Percentiles rank a stretch among this genome's conserved stretches.
phyloP scores from a whole-genome alignment of 1,140 invertebrate species.

The Drosophila willistoni region DNA sequence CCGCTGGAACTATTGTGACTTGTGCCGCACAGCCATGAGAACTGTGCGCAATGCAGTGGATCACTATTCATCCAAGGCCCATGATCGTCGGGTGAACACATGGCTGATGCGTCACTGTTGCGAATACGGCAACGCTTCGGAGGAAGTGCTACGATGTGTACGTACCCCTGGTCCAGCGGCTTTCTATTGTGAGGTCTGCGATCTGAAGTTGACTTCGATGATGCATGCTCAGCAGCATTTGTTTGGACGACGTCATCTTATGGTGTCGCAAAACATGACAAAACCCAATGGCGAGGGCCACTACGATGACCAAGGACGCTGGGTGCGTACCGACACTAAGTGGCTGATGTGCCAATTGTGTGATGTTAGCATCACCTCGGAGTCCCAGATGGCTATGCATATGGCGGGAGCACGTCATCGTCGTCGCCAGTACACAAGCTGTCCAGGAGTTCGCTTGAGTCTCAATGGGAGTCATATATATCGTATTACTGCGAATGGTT shows the following conservation, averaged over 20 bases:
- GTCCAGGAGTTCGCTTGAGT: background rate
- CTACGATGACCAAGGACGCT: constrained; percentile 75
- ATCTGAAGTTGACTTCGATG: constrained; percentile 82
- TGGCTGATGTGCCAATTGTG: constrained; percentile 83
- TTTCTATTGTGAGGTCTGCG: constrained; percentile 82
- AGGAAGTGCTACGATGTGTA: constrained; percentile 48
- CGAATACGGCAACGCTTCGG: constrained; percentile 50
- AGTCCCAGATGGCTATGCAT: constrained; percentile 83
- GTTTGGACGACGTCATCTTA: constrained; percentile 82
- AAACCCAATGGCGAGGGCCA: constrained; percentile 73
- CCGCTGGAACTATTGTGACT: constrained; percentile 56
- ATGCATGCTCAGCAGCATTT: constrained; percentile 84
- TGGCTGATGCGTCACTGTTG: constrained; percentile 72
- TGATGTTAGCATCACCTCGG: constrained; percentile 82
- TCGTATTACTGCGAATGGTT: constrained; percentile 40
- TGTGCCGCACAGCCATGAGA: constrained; percentile 57
- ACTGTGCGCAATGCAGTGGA: constrained; percentile 72
- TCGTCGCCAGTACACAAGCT: constrained; percentile 54
- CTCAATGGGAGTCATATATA: constrained; percentile 45
- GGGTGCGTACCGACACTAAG: constrained; percentile 71
- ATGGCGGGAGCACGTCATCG: constrained; percentile 81
- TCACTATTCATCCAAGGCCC: constrained; percentile 83
- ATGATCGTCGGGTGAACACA: constrained; percentile 82
- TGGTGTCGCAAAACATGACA: constrained; percentile 55
- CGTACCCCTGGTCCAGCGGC: constrained; percentile 33